Evolutionary conservation across 1,140 invertebrate species (phyloP).

Genomic region (Caligus rogercresseyi): DNA sequence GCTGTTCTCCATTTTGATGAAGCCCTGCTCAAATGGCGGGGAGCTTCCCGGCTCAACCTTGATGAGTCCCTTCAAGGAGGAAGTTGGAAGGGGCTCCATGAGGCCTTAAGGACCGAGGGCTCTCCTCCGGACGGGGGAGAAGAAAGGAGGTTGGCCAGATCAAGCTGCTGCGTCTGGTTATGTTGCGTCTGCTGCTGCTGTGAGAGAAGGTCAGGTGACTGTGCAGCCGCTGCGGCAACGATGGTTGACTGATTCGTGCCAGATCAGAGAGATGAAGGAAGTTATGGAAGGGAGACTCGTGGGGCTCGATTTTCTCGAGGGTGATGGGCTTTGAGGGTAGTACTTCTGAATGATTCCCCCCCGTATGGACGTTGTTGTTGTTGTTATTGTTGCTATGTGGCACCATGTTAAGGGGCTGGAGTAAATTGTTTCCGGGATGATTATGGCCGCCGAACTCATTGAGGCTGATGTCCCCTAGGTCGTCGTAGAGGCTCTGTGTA

Average conservation of each 20-base stretch:
- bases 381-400: slow-evolving; percentile 2
- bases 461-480: slow-evolving; percentile 15
- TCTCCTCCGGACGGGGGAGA: neutral
- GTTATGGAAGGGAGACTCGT: neutral
- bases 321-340: slow-evolving; percentile 1
- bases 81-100: slow-evolving; percentile 14
- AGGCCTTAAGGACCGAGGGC: slow-evolving; percentile 1
- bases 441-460: slow-evolving; percentile 10
- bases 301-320: neutral
- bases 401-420: neutral
- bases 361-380: neutral
- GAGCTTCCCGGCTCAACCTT: neutral
- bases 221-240: neutral
- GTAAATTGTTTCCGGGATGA: slow-evolving; percentile 1
- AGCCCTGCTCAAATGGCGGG: neutral
- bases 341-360: no score
- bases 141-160: neutral
- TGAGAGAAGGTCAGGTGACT: neutral
- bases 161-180: neutral
- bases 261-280: neutral
- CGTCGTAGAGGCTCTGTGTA: slow-evolving; percentile 18
- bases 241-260: neutral
- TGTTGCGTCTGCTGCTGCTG: neutral
- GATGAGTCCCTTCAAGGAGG: slow-evolving; percentile 7
- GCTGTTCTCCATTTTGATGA: neutral